These are phyloP conservation scores for Pseudachorutes palmiensis DNA, from an alignment of 1,140 invertebrate genomes.

Conservation along the genomic window DNA sequence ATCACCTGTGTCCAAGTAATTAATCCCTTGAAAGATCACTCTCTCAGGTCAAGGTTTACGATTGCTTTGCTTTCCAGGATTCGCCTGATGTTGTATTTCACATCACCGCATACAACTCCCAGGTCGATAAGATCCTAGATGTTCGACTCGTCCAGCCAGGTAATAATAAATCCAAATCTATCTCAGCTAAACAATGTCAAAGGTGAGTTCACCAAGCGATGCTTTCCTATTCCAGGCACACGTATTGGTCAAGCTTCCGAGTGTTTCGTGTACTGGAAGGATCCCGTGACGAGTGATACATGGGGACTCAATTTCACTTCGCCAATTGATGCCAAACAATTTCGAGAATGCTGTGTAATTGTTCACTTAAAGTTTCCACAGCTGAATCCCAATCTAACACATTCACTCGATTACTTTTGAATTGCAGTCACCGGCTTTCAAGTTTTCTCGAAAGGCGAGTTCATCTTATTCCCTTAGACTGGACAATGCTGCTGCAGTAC, in stretches of 20 bases:
- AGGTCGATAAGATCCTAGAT: conserved; percentile 95
- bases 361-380: too few species aligned
- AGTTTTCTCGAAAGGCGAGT: conserved; percentile 92
- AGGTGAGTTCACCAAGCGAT: background rate
- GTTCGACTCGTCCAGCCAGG: conserved; percentile 92
- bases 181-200: background rate
- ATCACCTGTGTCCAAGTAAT: conserved; percentile 82
- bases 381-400: too few species aligned
- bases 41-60: background rate
- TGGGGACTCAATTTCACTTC: conserved; percentile 98
- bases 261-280: conserved; percentile 98
- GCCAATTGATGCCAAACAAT: conserved; percentile 91
- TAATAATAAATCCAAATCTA: conserved; percentile 45
- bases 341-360: conserved; percentile 93
- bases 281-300: conserved; percentile 91
- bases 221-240: conserved; percentile 58
- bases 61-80: conserved; percentile 47
- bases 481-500: conserved; percentile 49
- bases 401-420: too few species aligned
- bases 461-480: conserved; percentile 91
- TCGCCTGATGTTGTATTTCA: conserved; percentile 93
- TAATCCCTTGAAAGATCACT: too few species aligned
- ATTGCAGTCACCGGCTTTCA: conserved; percentile 83
- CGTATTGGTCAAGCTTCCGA: conserved; percentile 93
- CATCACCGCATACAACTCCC: conserved; percentile 95